Conservation (phyloP, 2,888 invertebrate species). For the Aleiodes leptofemur region DNA sequence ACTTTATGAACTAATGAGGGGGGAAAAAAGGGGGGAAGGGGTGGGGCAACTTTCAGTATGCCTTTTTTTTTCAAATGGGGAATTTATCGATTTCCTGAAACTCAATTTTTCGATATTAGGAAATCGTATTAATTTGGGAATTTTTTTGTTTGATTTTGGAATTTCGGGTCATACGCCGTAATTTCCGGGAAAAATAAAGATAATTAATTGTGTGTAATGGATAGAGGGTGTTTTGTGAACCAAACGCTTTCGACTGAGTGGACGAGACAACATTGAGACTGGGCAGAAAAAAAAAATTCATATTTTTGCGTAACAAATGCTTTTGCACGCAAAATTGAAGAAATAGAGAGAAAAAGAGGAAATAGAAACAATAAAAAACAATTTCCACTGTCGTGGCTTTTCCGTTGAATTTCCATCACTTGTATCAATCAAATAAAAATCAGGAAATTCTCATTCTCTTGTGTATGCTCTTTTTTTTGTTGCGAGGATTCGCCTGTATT, state of each 20-base stretch:
- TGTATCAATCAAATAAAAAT: conserved; percentile 10
- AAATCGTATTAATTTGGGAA: conserved; percentile 18
- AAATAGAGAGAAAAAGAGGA: conserved; percentile 13
- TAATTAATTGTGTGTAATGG: neutral
- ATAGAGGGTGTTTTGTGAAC: neutral
- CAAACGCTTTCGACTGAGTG: conserved; percentile 23
- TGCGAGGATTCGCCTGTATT: conserved; percentile 15
- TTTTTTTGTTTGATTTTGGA: neutral
- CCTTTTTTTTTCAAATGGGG: neutral
- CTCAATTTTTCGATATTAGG: conserved; percentile 22
- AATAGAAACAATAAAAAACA: conserved; percentile 26
- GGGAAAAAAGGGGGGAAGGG: neutral
- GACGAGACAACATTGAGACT: conserved; percentile 1
- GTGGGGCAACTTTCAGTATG: conserved; percentile 24
- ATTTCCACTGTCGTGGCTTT: conserved; percentile 34
- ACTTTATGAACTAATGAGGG: conserved; percentile 1
- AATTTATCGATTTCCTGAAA: conserved; percentile 6
- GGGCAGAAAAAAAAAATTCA: neutral
- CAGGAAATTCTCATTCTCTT: conserved; percentile 14
- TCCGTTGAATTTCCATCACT: neutral
- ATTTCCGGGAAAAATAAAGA: conserved; percentile 7
- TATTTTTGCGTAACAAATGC: conserved; percentile 4
- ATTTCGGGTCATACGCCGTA: conserved; percentile 38
- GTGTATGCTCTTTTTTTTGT: neutral
- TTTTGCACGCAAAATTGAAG: conserved; percentile 19